Evolutionary conservation across 2,797 vertebrate genomes (phyloP).

Genomic region (Eidolon dupreanum): DNA sequence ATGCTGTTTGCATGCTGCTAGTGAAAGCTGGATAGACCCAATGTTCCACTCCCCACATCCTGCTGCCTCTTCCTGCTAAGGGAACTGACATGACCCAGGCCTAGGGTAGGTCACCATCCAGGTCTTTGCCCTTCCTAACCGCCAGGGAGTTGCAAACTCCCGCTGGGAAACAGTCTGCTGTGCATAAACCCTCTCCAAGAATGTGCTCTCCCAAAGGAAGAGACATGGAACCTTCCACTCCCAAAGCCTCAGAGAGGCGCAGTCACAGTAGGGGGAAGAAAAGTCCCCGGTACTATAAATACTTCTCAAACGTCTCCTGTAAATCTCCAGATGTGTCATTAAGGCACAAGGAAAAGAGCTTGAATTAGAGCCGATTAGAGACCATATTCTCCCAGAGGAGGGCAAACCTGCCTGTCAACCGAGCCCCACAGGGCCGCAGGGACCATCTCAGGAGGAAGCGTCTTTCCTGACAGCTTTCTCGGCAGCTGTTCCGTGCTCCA

Average conservation of each 20-base stretch:
- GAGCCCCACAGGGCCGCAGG: not conserved
- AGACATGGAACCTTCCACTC: not conserved
- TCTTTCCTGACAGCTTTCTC: conserved; percentile 46
- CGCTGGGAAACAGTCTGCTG: not conserved
- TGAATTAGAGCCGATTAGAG: conserved; percentile 77
- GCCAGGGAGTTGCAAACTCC: not conserved
- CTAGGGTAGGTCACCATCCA: not conserved
- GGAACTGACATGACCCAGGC: not conserved
- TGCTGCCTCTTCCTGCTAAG: not conserved
- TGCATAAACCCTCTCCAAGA: not conserved
- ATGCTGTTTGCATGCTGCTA: not conserved
- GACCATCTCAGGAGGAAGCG: conserved; percentile 36
- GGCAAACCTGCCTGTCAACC: conserved; percentile 67
- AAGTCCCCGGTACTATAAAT: conserved; percentile 71
- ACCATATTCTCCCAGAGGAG: conserved; percentile 72
- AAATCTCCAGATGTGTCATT: conserved; percentile 80
- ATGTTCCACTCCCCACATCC: not conserved
- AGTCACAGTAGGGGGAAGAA: not conserved
- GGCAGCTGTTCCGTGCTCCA: conserved; percentile 27
- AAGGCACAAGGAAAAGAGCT: conserved; percentile 64
- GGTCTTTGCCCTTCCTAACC: conserved; percentile 29
- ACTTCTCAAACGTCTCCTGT: conserved; percentile 67
- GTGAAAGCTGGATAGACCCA: not conserved
- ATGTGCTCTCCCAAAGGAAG: conserved; percentile 17
- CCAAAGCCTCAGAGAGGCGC: not conserved